These are phyloP conservation scores for Morpho helenor DNA, from an alignment of 2,888 invertebrate genomes.

Conservation along the genomic window DNA sequence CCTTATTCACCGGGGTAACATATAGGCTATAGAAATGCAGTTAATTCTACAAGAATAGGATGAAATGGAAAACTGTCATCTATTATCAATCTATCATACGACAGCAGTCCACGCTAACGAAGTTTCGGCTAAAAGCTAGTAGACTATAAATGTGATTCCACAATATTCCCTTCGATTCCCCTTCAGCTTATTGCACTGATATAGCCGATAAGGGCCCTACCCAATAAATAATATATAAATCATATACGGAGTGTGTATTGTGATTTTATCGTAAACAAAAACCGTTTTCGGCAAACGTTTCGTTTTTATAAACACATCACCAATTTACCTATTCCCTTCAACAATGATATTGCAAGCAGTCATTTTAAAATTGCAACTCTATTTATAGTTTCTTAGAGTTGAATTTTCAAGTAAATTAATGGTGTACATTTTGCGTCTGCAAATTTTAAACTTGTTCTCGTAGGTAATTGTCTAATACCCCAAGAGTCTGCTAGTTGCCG, in stretches of 20 bases:
- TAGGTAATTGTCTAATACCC: slow-evolving; percentile 61
- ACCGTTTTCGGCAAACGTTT: slow-evolving; percentile 50
- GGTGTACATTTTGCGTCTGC: neutral
- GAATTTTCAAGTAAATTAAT: neutral
- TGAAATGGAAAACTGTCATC: too few species aligned
- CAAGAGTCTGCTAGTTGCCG: slow-evolving; percentile 49
- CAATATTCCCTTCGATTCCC: slow-evolving; percentile 15
- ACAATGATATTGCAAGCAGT: neutral
- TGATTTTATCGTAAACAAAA: slow-evolving; percentile 48
- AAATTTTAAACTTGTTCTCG: slow-evolving; percentile 1
- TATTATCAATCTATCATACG: too few species aligned
- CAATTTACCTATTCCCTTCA: slow-evolving; percentile 14
- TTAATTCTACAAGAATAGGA: too few species aligned
- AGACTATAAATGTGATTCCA: slow-evolving; percentile 1
- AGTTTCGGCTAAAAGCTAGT: too few species aligned
- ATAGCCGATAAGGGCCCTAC: slow-evolving; percentile 39
- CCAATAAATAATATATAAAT: slow-evolving; percentile 55
- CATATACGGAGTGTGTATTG: slow-evolving; percentile 45
- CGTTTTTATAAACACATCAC: slow-evolving; percentile 45
- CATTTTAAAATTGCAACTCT: neutral
- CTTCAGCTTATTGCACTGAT: slow-evolving; percentile 27
- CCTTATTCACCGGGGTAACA: too few species aligned
- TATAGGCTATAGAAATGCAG: too few species aligned
- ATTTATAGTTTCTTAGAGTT: neutral
- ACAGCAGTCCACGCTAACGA: too few species aligned